phyloP scores from a whole-genome alignment of 2,888 invertebrate genomes.

The Amiota minor region DNA sequence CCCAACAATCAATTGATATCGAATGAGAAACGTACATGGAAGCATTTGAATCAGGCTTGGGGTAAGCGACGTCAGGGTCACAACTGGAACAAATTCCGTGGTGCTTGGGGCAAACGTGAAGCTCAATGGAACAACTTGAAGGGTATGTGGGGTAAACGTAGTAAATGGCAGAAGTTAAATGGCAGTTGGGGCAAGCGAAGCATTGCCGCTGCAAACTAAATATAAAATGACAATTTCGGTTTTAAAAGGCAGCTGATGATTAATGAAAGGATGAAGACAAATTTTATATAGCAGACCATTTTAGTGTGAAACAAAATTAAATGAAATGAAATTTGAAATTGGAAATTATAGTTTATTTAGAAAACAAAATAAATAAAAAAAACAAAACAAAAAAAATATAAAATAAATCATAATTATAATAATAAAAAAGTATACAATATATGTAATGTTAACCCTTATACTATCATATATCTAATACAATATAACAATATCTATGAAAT shows the following conservation, averaged over 20 bases:
- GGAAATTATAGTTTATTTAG: neutral
- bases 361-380: neutral
- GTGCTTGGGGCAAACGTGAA: constrained; percentile 85
- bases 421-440: too few relatives aligned
- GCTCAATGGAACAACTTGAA: constrained; percentile 86
- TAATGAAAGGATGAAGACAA: constrained; percentile 35
- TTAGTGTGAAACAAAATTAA: neutral
- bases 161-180: constrained; percentile 72
- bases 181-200: constrained; percentile 73
- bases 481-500: constrained; percentile 30
- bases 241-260: constrained; percentile 14
- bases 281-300: constrained; percentile 29
- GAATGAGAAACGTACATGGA: constrained; percentile 80
- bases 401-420: constrained; percentile 31
- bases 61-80: constrained; percentile 79
- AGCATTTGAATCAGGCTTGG: constrained; percentile 82
- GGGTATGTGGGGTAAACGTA: constrained; percentile 86
- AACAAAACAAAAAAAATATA: constrained; percentile 11
- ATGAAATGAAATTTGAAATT: neutral
- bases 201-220: constrained; percentile 52
- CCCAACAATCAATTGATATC: constrained; percentile 34
- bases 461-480: constrained; percentile 21
- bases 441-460: too few relatives aligned
- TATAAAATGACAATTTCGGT: neutral
- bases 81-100: constrained; percentile 77